Evolutionary conservation across 2,888 invertebrate genomes (phyloP).

Genomic region (Synanthedon andrenaeformis): DNA sequence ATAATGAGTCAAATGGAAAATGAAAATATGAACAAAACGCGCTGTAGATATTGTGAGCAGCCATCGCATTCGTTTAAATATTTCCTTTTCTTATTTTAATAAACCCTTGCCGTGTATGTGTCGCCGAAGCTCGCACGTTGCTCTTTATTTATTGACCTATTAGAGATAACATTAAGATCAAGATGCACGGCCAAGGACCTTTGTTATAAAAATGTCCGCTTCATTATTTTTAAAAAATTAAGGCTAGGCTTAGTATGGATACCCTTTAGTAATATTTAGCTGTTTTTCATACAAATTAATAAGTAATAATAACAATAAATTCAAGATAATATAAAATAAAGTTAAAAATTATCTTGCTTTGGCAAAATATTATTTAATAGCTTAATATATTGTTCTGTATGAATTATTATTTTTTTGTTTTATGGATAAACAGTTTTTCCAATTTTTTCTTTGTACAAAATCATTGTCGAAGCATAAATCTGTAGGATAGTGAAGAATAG

Average conservation of each 20-base stretch:
- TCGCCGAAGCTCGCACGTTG: slow-evolving; percentile 68
- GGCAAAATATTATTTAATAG: too few relatives aligned
- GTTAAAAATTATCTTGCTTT: too few relatives aligned
- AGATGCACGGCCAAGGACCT: slow-evolving; percentile 71
- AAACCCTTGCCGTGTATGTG: slow-evolving; percentile 56
- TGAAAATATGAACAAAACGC: slow-evolving; percentile 52
- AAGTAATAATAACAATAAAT: too few relatives aligned
- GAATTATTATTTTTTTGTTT: too few relatives aligned
- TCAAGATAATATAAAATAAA: too few relatives aligned
- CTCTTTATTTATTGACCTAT: slow-evolving; percentile 69
- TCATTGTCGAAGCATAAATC: too few relatives aligned
- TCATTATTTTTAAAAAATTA: slow-evolving; percentile 67
- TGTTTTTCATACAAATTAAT: too few relatives aligned
- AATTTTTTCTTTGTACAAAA: too few relatives aligned
- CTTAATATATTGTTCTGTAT: too few relatives aligned
- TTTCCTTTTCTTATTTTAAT: slow-evolving; percentile 51
- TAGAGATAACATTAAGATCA: slow-evolving; percentile 71
- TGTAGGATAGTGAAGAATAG: too few relatives aligned
- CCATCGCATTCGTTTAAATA: slow-evolving; percentile 37
- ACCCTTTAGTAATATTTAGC: not conserved
- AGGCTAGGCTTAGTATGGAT: slow-evolving; percentile 41
- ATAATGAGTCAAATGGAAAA: slow-evolving; percentile 24
- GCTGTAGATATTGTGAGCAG: slow-evolving; percentile 44
- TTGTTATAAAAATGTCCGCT: slow-evolving; percentile 70
- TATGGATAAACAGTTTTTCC: too few relatives aligned